Evolutionary conservation across 2,888 invertebrate species (phyloP).

Genomic region (Euplagia quadripunctaria): DNA sequence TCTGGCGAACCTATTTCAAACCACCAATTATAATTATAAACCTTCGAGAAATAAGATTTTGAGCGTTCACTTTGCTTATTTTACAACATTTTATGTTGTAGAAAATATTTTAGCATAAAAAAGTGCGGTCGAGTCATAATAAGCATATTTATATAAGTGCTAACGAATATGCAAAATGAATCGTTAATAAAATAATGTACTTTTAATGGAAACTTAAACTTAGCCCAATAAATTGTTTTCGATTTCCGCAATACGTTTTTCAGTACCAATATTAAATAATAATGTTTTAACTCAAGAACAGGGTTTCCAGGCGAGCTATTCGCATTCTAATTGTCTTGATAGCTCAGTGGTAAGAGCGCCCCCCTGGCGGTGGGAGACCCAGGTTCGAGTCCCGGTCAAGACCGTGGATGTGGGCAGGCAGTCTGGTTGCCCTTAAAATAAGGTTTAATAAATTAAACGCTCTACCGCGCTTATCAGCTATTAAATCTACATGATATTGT

Average conservation of each 20-base stretch:
- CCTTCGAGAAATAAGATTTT: conserved; percentile 61
- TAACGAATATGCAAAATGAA: neutral
- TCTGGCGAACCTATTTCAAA: conserved; percentile 66
- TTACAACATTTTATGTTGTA: conserved; percentile 13
- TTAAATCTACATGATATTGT: conserved; percentile 76
- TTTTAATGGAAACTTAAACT: neutral
- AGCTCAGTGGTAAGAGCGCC: conserved; percentile 86
- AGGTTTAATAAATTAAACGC: conserved; percentile 50
- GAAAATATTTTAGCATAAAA: conserved; percentile 33
- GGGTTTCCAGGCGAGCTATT: conserved; percentile 60
- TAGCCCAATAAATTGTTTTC: neutral
- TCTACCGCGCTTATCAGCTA: conserved; percentile 68
- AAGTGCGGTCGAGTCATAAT: conserved; percentile 60
- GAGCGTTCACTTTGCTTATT: conserved; percentile 63
- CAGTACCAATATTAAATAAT: neutral
- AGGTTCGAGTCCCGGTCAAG: conserved; percentile 87
- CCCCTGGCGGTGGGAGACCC: conserved; percentile 78
- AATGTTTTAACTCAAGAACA: neutral
- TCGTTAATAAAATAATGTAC: neutral
- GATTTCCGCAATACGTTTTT: neutral
- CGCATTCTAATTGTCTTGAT: conserved; percentile 84
- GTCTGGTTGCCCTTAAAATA: conserved; percentile 53
- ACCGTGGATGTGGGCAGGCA: conserved; percentile 74
- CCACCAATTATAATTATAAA: conserved; percentile 60
- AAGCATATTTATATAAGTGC: neutral